Base-by-base conservation (phyloP, 2,797 vertebrate genomes). In the Natrix natrix region DNA sequence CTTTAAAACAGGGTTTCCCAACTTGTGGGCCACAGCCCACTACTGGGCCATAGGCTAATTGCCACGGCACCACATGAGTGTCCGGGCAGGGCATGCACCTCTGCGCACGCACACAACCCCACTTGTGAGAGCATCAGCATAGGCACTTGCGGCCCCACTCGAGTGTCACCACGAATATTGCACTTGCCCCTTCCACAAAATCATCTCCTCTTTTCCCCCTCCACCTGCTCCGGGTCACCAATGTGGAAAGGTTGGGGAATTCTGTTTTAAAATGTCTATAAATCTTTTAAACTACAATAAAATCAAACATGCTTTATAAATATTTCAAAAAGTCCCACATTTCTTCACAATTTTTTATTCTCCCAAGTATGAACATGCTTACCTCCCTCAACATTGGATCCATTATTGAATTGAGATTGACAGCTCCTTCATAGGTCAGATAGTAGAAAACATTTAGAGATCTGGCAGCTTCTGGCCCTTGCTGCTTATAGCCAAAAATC, bases 401-500 rank as follows among this genome's bases (percentile, higher is more conserved):
- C 0, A 92, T 98, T 98, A 99, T 98, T 93, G 98, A 98, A 97
- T 97, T 99, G 95, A 99, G 98, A 97, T 99, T 99, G 96, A 99
- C 98, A 6, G 99, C 97, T 86, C 99, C 99, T 97, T 99, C 99
- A 0, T 99, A 99, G 91, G 99, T 99, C 96, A 99, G 97, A 95
- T 99, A 99, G 96, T 99, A 99, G 98, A 99, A 99, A 6, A 99
- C 98, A 60, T 99, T 99, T 94, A 99, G 98, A 28, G 98, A 97
- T 95, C 99, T 98, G 60, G 98, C 97, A 90, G 99, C 99, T 96
- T 99, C 99, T 1, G 99, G 99, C 24, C 99, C 99, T 97, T 99
- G 99, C 96, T 99, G 99, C 94, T 99, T 99, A 97, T 99, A 99
- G 97, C 99, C 99, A 93, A 99, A 99, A 97, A 99, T 99, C 94